A percentile compares a stretch with the other conserved stretches of the same genome.
Evolutionary conservation across 2,797 vertebrate genomes (phyloP).

Genomic region (Alfaro cultratus): DNA sequence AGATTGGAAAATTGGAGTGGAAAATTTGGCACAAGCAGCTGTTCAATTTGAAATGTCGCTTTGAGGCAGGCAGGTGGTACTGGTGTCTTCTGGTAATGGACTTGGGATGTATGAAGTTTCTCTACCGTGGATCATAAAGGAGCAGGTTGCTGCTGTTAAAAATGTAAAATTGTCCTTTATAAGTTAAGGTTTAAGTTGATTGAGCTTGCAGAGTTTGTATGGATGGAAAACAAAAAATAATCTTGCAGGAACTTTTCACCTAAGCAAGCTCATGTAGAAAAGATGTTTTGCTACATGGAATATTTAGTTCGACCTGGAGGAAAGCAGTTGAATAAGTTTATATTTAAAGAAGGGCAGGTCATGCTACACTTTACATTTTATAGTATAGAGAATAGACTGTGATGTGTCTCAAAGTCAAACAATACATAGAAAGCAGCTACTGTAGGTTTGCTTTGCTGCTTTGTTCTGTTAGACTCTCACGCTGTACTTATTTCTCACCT

Average conservation of each 20-base stretch:
- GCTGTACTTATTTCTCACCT: constrained; percentile 32
- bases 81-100: background rate
- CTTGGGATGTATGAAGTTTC: background rate
- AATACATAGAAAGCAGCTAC: constrained; percentile 20
- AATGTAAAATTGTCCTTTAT: background rate
- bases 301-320: background rate
- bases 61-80: background rate
- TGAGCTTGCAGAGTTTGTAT: background rate
- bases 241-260: background rate
- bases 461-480: constrained; percentile 22
- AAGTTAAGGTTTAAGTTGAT: background rate
- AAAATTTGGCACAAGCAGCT: background rate
- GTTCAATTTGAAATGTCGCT: background rate
- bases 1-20: background rate
- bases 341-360: background rate
- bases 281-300: background rate
- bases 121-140: background rate
- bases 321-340: background rate
- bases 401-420: constrained; percentile 33
- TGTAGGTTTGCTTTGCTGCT: constrained; percentile 33
- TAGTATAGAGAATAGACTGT: constrained; percentile 9
- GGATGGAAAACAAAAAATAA: background rate
- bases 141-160: background rate
- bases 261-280: background rate
- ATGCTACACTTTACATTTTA: background rate